phyloP scores from a whole-genome alignment of 2,113 vertebrate genomes.

The Hippopotamus amphibius region DNA sequence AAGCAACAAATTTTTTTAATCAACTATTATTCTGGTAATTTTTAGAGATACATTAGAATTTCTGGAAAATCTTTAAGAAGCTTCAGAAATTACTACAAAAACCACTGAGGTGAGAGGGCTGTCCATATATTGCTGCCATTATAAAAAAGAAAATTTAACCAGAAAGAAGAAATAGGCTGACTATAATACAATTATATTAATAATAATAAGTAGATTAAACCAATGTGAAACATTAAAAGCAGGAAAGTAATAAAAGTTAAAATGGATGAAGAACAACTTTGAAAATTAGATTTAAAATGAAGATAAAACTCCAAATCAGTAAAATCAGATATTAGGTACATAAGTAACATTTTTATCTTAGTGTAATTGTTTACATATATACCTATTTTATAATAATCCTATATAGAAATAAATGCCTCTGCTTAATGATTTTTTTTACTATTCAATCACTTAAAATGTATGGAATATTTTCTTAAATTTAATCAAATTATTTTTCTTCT shows the following conservation, averaged over 20 bases:
- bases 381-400: not conserved
- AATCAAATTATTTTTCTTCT: conserved; percentile 7
- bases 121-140: not conserved
- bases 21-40: not conserved
- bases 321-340: not conserved
- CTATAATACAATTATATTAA: not conserved
- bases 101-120: no score
- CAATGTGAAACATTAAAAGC: not conserved
- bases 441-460: not conserved
- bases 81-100: not conserved
- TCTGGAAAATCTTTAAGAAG: not conserved
- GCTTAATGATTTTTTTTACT: not conserved
- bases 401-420: not conserved
- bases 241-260: not conserved
- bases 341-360: not conserved
- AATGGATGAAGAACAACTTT: not conserved
- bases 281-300: not conserved
- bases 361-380: not conserved
- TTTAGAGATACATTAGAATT: not conserved
- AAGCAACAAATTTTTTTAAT: not conserved
- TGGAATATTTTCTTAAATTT: not conserved
- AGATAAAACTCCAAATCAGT: not conserved
- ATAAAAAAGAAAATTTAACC: not conserved
- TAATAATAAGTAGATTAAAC: not conserved
- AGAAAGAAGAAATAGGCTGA: not conserved